A percentile compares a stretch with the other conserved stretches of the same genome.
Evolutionary conservation across 92 coral and sea anemone genomes (phyloP).

Genomic region (Epizoanthus stellaris): DNA sequence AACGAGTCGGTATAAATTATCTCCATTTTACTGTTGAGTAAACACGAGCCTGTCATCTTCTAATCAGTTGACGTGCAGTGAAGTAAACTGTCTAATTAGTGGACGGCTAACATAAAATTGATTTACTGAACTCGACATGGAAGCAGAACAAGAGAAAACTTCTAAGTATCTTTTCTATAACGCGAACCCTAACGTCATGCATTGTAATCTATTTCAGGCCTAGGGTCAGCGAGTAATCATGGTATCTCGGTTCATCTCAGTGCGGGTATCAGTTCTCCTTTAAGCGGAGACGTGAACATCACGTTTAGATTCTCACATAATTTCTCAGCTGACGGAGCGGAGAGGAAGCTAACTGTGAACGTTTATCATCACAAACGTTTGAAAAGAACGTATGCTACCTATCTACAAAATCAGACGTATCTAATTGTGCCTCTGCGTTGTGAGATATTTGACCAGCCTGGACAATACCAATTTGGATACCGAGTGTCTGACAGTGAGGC

Average conservation of each 20-base stretch:
- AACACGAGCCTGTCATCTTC: constrained; percentile 34
- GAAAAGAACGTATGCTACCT: constrained; percentile 1
- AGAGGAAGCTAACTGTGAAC: not conserved
- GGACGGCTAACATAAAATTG: too few species aligned
- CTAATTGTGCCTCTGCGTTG: constrained; percentile 74
- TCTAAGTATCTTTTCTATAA: not conserved
- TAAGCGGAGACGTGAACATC: constrained; percentile 78
- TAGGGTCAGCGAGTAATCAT: constrained; percentile 6
- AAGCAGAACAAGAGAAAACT: not conserved
- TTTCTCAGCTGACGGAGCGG: constrained; percentile 21
- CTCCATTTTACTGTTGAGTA: constrained; percentile 42
- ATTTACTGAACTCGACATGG: not conserved
- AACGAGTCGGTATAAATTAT: constrained; percentile 56
- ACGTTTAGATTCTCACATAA: constrained; percentile 61
- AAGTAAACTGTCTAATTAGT: not conserved
- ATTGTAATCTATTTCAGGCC: not conserved
- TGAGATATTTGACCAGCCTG: constrained; percentile 84
- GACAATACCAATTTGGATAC: constrained; percentile 74
- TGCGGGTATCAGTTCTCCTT: constrained; percentile 23
- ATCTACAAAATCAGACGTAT: not conserved
- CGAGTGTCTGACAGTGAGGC: constrained; percentile 72
- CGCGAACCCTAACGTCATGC: not conserved
- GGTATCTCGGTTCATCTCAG: not conserved
- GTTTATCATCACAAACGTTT: constrained; percentile 11
- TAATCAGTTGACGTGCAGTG: not conserved